Percentiles rank a stretch among this genome's conserved stretches.
phyloP scores from a whole-genome alignment of 2,797 vertebrate genomes.

The Alcedo quadribrachys region DNA sequence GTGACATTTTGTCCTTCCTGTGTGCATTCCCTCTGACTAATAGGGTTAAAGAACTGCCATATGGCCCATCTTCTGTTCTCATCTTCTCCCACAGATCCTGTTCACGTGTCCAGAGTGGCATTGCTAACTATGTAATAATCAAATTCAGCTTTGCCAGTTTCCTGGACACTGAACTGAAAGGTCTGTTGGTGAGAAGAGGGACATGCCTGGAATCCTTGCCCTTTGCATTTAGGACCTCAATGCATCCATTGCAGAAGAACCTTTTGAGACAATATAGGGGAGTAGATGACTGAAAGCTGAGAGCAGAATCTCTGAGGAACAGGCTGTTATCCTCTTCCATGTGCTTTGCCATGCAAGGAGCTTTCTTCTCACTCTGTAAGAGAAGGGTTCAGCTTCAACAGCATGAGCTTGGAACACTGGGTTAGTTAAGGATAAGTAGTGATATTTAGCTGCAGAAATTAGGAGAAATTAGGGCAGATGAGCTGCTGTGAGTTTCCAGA shows the following conservation, averaged over 20 bases:
- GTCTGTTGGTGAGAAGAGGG: neutral
- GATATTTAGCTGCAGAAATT: neutral
- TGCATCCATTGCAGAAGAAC: neutral
- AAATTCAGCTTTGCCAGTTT: neutral
- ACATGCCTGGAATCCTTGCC: neutral
- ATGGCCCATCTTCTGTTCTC: neutral
- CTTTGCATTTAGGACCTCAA: neutral
- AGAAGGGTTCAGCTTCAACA: neutral
- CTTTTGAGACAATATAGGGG: rapidly evolving
- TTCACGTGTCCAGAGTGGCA: neutral
- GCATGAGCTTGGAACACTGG: neutral
- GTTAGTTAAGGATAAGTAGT: neutral
- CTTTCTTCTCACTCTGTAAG: neutral
- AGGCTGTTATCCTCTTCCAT: neutral
- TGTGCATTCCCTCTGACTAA: neutral
- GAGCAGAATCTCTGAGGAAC: neutral
- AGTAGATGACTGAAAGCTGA: neutral
- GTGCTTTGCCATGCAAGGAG: neutral
- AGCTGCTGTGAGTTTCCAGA: neutral
- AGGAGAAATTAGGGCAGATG: neutral
- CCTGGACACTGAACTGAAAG: neutral
- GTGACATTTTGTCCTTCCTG: neutral
- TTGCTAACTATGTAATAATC: neutral
- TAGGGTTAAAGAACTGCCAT: neutral
- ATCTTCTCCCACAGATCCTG: neutral